These are phyloP conservation scores for Phalanger gymnotis DNA, from an alignment of 2,797 vertebrate species.

Conservation along the genomic window DNA sequence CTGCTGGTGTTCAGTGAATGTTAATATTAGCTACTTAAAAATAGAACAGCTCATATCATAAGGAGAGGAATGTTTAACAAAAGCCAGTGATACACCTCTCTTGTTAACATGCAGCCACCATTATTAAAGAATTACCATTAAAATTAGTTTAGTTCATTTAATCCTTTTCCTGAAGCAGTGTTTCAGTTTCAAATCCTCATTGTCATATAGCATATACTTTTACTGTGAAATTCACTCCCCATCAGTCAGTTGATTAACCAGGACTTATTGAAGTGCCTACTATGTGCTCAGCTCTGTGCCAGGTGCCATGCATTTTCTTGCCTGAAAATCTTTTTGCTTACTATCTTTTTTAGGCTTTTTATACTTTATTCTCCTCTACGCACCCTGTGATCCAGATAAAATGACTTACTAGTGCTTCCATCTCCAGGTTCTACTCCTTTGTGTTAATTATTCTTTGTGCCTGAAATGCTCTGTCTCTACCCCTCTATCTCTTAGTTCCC, in stretches of 20 bases:
- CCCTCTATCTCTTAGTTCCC: not conserved
- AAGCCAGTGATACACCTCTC: constrained; percentile 36
- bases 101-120: constrained; percentile 50
- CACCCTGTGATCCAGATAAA: not conserved
- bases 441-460: not conserved
- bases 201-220: not conserved
- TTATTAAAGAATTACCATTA: constrained; percentile 58
- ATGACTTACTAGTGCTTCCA: not conserved
- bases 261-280: not conserved
- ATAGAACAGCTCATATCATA: not conserved
- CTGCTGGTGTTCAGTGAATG: constrained; percentile 7
- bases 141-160: constrained; percentile 35
- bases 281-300: not conserved
- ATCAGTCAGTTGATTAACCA: constrained; percentile 32
- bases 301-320: not conserved
- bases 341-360: not conserved
- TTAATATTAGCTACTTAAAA: constrained; percentile 50
- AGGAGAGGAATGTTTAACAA: constrained; percentile 41
- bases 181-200: not conserved
- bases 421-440: not conserved
- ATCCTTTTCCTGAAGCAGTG: constrained; percentile 48
- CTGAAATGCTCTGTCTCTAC: not conserved
- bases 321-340: not conserved
- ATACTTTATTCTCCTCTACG: not conserved
- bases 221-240: not conserved